Percentiles rank a stretch among this genome's conserved stretches.
These are phyloP conservation scores for Trachelus troglodyta DNA, from an alignment of 2,888 invertebrate genomes.

Conservation along the genomic window DNA sequence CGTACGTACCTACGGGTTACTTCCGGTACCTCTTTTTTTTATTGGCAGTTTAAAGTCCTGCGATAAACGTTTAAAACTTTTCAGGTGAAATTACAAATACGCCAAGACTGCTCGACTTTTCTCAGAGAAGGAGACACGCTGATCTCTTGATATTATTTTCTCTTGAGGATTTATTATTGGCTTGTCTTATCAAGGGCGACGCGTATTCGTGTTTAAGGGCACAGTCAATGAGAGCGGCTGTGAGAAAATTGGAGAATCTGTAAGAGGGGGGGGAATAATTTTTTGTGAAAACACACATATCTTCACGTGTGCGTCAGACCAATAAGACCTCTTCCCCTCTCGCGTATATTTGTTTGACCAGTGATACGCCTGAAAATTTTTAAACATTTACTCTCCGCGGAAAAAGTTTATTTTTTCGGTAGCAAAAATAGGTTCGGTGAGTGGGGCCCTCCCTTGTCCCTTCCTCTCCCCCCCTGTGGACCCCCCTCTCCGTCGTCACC, in stretches of 20 bases:
- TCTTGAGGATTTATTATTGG: neutral
- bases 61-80: neutral
- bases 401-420: constrained; percentile 25
- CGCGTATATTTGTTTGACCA: constrained; percentile 22
- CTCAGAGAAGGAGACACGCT: too few relatives aligned
- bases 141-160: too few relatives aligned
- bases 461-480: too few relatives aligned
- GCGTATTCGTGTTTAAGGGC: neutral
- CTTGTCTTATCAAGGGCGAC: neutral
- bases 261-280: neutral
- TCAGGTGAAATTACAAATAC: neutral
- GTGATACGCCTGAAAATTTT: constrained; percentile 23
- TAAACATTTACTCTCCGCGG: constrained; percentile 22
- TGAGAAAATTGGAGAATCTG: neutral
- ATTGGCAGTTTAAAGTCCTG: too few relatives aligned
- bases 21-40: neutral
- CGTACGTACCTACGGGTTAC: neutral
- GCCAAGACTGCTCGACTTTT: neutral
- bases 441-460: constrained; percentile 10
- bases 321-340: constrained; percentile 20
- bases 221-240: neutral
- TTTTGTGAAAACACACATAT: constrained; percentile 9
- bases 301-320: constrained; percentile 24
- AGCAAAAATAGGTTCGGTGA: constrained; percentile 22
- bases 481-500: neutral